phyloP scores from a whole-genome alignment of 1,140 invertebrate genomes.

The Wiebesia pumilae region DNA sequence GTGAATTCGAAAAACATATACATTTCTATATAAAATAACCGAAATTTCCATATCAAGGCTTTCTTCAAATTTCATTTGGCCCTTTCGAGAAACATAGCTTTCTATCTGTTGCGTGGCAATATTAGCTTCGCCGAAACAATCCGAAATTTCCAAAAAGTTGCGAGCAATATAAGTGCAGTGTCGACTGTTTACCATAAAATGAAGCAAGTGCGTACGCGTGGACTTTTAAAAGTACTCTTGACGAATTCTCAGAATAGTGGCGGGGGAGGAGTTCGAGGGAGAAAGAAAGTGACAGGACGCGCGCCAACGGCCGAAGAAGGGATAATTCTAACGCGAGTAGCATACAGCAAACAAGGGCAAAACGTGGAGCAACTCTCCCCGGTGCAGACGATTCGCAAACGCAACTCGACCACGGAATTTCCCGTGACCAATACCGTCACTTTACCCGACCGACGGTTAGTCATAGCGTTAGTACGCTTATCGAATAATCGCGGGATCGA shows the following conservation, averaged over 20 bases:
- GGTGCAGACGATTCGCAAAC: neutral
- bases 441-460: neutral
- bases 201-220: neutral
- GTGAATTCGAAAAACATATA: too few species aligned
- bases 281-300: too few species aligned
- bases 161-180: neutral
- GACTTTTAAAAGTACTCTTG: neutral
- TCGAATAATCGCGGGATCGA: conserved; percentile 36
- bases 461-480: neutral
- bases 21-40: neutral
- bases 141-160: neutral
- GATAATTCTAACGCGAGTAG: neutral
- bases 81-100: neutral
- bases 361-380: neutral
- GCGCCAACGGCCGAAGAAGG: neutral
- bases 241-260: neutral
- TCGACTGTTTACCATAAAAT: neutral
- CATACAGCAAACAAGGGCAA: neutral
- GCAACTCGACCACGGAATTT: conserved; percentile 13
- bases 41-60: neutral
- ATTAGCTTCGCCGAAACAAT: neutral
- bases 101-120: neutral
- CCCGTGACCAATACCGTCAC: conserved; percentile 8
- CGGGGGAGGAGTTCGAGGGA: neutral
- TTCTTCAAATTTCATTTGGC: neutral